Conservation (phyloP, 2,797 vertebrate species). For the Clarias pachynema region DNA sequence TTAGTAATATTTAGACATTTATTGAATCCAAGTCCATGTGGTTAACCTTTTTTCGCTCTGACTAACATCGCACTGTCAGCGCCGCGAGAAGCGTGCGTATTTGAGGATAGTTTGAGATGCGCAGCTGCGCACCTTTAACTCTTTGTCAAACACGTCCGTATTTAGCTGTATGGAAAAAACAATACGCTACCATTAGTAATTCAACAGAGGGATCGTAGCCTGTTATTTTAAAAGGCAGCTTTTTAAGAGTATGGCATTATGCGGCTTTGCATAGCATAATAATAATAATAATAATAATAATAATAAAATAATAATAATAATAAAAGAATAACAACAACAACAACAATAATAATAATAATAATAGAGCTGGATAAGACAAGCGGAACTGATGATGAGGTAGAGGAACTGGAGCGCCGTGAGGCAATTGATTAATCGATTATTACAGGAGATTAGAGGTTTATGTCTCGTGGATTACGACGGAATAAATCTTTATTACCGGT, state of each 20-base stretch:
- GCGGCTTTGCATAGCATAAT: background rate
- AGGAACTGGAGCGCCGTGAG: slow-evolving; percentile 30
- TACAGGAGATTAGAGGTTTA: slow-evolving; percentile 55
- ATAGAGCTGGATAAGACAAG: background rate
- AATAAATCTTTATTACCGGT: slow-evolving; percentile 51
- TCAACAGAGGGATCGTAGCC: background rate
- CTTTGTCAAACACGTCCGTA: background rate
- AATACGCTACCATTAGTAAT: background rate
- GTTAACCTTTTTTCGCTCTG: background rate
- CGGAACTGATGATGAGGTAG: slow-evolving; percentile 8
- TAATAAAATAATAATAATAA: background rate
- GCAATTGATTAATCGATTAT: slow-evolving; percentile 55
- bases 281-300: background rate
- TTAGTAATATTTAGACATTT: background rate
- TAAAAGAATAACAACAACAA: background rate
- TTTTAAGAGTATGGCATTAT: background rate
- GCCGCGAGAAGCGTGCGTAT: too few relatives aligned
- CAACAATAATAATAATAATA: background rate
- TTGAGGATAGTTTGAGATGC: background rate
- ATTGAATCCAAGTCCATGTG: background rate
- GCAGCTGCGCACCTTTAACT: background rate
- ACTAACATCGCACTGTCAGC: background rate
- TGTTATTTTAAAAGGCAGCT: background rate
- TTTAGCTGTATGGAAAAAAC: slow-evolving; percentile 3
- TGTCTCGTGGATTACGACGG: slow-evolving; percentile 49